Conservation (phyloP, 2,113 vertebrate genomes). For the Cyprinodon tularosa region DNA sequence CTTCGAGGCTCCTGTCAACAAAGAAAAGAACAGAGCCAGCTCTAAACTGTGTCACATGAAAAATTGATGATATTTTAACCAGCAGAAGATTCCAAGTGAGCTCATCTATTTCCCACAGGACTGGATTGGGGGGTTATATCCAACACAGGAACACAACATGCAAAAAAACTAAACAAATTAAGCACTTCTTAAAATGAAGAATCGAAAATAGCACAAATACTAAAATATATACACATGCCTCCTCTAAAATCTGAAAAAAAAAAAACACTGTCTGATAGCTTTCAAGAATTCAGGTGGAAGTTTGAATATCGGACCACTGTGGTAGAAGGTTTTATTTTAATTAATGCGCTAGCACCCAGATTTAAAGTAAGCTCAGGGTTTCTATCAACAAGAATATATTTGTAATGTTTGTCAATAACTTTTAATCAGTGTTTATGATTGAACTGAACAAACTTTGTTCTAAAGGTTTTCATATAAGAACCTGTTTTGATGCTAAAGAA, state of each 20-base stretch:
- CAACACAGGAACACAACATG: conserved; percentile 2
- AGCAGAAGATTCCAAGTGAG: conserved; percentile 29
- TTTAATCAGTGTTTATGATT: too few species aligned
- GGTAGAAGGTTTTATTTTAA: not conserved
- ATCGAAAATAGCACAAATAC: too few species aligned
- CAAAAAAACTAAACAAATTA: not conserved
- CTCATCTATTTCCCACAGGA: conserved; percentile 29
- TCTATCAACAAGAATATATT: too few species aligned
- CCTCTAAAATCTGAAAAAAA: too few species aligned
- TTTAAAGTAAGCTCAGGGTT: too few species aligned
- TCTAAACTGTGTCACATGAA: conserved; percentile 26
- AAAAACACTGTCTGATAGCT: too few species aligned
- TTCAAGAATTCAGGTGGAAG: not conserved
- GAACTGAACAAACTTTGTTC: too few species aligned
- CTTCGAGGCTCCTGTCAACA: conserved; percentile 41
- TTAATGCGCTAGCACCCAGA: not conserved
- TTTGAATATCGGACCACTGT: not conserved
- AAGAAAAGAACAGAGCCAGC: not conserved
- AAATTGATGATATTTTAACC: conserved; percentile 36
- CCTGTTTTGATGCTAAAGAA: too few species aligned
- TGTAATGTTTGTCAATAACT: too few species aligned
- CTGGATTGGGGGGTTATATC: not conserved
- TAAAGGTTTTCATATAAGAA: too few species aligned
- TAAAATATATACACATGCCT: too few species aligned
- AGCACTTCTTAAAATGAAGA: too few species aligned